These are phyloP conservation scores for Clarias macrocephalus DNA, from an alignment of 2,113 vertebrate genomes.

Conservation along the genomic window DNA sequence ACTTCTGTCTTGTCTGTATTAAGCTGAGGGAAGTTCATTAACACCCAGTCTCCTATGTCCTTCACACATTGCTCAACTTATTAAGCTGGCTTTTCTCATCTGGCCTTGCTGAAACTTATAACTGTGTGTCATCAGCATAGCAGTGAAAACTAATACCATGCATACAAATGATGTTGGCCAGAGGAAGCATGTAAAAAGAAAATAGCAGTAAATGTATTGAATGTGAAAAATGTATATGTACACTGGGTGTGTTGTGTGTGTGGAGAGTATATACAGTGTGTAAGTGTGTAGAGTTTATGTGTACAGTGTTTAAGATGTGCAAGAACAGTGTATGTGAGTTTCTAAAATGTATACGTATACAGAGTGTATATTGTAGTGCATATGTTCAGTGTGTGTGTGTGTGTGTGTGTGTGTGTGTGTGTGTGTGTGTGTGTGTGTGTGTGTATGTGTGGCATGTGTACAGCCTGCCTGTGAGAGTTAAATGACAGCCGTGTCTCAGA, in stretches of 20 bases:
- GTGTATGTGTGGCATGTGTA: not conserved
- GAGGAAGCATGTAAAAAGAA: too few relatives aligned
- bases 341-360: not conserved
- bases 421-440: not conserved
- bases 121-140: too few relatives aligned
- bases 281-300: not conserved
- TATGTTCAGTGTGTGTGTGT: not conserved
- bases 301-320: not conserved
- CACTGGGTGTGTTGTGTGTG: not conserved
- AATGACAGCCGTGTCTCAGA: constrained; percentile 10
- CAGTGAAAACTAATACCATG: too few relatives aligned
- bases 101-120: too few relatives aligned
- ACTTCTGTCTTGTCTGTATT: too few relatives aligned
- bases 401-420: not conserved
- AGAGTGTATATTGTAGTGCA: not conserved
- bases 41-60: too few relatives aligned
- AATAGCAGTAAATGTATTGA: not conserved
- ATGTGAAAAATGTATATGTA: not conserved
- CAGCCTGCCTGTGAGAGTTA: constrained; percentile 29
- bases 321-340: not conserved
- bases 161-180: too few relatives aligned
- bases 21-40: too few relatives aligned
- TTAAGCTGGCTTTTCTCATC: too few relatives aligned
- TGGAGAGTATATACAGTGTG: not conserved
- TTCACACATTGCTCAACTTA: too few relatives aligned